These are phyloP conservation scores for Ataeniobius toweri DNA, from an alignment of 2,797 vertebrate species.

Conservation along the genomic window DNA sequence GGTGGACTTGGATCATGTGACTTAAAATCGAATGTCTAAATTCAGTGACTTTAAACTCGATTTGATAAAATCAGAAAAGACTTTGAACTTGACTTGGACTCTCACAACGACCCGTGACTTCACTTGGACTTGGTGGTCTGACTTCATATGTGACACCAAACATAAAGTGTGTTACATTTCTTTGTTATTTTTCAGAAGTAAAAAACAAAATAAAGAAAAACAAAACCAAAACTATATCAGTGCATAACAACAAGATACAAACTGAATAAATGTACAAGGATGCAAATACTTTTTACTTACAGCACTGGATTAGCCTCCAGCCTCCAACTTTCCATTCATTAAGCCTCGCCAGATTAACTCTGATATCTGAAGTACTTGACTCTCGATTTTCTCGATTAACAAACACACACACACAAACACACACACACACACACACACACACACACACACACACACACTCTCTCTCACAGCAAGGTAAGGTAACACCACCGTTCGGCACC, in stretches of 20 bases:
- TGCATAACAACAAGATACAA: neutral
- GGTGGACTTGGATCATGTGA: too few relatives aligned
- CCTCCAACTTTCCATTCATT: conserved; percentile 25
- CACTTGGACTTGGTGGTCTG: too few relatives aligned
- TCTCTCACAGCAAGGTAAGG: conserved; percentile 18
- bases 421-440: conserved; percentile 10
- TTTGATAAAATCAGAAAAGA: too few relatives aligned
- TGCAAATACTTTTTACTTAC: neutral
- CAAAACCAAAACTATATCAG: too few relatives aligned
- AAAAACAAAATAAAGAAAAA: too few relatives aligned
- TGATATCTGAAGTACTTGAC: conserved; percentile 27
- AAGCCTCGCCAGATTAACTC: conserved; percentile 11
- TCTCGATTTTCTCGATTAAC: conserved; percentile 3
- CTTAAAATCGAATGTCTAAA: too few relatives aligned
- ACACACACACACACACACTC: conserved; percentile 10
- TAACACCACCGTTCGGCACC: conserved; percentile 15
- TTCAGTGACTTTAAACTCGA: too few relatives aligned
- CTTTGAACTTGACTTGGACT: too few relatives aligned
- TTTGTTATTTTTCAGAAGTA: too few relatives aligned
- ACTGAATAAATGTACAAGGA: neutral
- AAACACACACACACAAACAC: conserved; percentile 21
- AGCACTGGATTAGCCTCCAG: neutral
- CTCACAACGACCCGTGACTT: too few relatives aligned
- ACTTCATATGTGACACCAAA: too few relatives aligned
- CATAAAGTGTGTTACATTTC: too few relatives aligned